Percentiles rank a stretch among this genome's conserved stretches.
Conservation (phyloP, 1,140 invertebrate genomes). For the Octopus bimaculoides region DNA sequence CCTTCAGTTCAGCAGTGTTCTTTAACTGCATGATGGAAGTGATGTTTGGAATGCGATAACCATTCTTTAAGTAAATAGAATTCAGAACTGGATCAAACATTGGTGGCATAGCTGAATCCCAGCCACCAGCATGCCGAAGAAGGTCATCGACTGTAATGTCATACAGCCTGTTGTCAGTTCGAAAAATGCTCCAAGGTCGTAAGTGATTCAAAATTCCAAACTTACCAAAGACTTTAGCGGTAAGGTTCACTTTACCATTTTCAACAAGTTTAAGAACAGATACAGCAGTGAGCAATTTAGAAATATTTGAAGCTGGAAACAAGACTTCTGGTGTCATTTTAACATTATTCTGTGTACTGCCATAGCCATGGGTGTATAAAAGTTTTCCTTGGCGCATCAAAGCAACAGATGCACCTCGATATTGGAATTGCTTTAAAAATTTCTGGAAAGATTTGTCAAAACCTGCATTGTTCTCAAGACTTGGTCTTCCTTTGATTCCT, state of each 20-base stretch:
- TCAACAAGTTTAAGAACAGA: constrained; percentile 43
- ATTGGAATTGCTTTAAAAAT: constrained; percentile 34
- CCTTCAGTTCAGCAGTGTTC: constrained; percentile 20
- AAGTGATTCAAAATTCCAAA: constrained; percentile 34
- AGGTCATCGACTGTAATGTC: constrained; percentile 50
- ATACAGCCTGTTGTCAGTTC: constrained; percentile 34
- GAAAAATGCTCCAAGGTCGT: constrained; percentile 24
- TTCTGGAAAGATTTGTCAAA: constrained; percentile 31
- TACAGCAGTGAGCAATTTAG: constrained; percentile 46
- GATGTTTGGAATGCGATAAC: constrained; percentile 40
- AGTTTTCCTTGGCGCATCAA: constrained; percentile 41
- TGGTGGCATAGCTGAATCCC: constrained; percentile 37
- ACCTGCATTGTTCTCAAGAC: neutral
- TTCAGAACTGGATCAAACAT: constrained; percentile 47
- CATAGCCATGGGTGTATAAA: constrained; percentile 40
- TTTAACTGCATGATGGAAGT: constrained; percentile 31
- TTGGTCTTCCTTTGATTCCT: too few species aligned
- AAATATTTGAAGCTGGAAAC: constrained; percentile 40
- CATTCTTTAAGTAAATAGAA: constrained; percentile 26
- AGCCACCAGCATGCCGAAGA: constrained; percentile 47
- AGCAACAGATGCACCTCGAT: constrained; percentile 43
- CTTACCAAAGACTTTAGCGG: constrained; percentile 41
- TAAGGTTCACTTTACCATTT: constrained; percentile 30
- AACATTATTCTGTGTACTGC: constrained; percentile 28
- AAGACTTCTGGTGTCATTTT: constrained; percentile 24